Percentiles rank a stretch among this genome's conserved stretches.
Evolutionary conservation across 2,113 vertebrate species (phyloP).

Genomic region (Nycticorax nycticorax): DNA sequence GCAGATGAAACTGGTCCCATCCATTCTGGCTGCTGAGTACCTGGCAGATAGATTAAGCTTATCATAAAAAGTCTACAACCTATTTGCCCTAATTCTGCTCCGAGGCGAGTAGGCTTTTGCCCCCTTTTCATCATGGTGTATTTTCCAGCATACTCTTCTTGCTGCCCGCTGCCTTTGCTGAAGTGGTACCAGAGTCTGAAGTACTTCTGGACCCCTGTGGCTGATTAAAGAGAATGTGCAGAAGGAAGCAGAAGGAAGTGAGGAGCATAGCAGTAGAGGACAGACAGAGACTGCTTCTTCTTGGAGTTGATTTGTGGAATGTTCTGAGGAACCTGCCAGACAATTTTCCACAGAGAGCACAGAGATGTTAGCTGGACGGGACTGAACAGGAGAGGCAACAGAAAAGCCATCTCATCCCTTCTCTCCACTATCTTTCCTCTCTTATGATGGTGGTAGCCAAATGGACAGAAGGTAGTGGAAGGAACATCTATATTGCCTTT

Average conservation of each 20-base stretch:
- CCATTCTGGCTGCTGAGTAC: not conserved
- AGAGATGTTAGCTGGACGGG: not conserved
- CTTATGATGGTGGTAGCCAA: not conserved
- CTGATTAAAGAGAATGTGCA: not conserved
- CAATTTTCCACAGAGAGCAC: not conserved
- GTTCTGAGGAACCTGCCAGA: not conserved
- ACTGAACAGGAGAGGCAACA: not conserved
- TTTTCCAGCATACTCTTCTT: not conserved
- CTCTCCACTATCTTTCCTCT: not conserved
- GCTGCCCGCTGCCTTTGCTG: not conserved
- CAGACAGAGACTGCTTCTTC: not conserved
- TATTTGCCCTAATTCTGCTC: not conserved
- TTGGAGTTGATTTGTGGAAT: not conserved
- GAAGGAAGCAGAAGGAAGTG: fast-evolving
- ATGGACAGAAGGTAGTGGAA: not conserved
- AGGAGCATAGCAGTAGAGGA: not conserved
- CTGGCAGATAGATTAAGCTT: not conserved
- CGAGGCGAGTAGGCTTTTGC: not conserved
- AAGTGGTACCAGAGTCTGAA: not conserved
- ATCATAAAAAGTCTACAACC: not conserved
- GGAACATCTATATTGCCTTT: not conserved
- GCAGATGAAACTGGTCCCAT: not conserved
- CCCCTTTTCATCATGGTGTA: not conserved
- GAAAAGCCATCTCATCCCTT: not conserved
- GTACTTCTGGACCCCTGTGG: not conserved